Conservation (phyloP, 1,140 invertebrate species). For the Hermatobates lingyangjiaoensis region DNA sequence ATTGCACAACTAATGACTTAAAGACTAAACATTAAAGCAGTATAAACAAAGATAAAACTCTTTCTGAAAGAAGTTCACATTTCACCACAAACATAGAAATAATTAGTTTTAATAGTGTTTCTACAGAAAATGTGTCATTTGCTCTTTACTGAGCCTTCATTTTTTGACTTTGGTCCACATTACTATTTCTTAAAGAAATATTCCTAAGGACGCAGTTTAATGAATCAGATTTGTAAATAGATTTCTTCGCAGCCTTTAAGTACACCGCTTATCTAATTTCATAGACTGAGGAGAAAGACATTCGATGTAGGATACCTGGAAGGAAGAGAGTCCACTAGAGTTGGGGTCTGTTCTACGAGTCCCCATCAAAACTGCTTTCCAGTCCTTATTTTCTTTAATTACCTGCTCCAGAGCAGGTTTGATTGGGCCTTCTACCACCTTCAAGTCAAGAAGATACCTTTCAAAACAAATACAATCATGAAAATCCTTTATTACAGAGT, state of each 20-base stretch:
- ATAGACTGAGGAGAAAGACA: background rate
- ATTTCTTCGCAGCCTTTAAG: background rate
- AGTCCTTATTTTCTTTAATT: conserved; percentile 23
- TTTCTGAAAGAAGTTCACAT: too few relatives aligned
- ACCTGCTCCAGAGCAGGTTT: conserved; percentile 44
- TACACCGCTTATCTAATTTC: background rate
- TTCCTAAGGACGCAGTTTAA: background rate
- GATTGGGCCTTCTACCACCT: conserved; percentile 47
- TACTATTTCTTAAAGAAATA: background rate
- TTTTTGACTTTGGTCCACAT: background rate
- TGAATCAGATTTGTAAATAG: background rate
- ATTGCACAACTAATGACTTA: too few relatives aligned
- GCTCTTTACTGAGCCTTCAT: background rate
- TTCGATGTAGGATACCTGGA: conserved; percentile 35
- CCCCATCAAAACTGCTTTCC: conserved; percentile 77
- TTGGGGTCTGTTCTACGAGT: conserved; percentile 68
- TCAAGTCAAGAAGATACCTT: conserved; percentile 51
- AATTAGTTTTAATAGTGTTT: too few relatives aligned
- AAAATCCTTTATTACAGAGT: background rate
- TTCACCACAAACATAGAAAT: too few relatives aligned
- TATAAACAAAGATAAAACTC: too few relatives aligned
- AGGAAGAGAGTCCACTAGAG: conserved; percentile 38
- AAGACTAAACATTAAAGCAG: too few relatives aligned
- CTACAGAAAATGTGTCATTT: background rate
- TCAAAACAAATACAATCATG: background rate